These are phyloP conservation scores for Anagyrus pseudococci DNA, from an alignment of 2,888 invertebrate genomes.

Conservation along the genomic window DNA sequence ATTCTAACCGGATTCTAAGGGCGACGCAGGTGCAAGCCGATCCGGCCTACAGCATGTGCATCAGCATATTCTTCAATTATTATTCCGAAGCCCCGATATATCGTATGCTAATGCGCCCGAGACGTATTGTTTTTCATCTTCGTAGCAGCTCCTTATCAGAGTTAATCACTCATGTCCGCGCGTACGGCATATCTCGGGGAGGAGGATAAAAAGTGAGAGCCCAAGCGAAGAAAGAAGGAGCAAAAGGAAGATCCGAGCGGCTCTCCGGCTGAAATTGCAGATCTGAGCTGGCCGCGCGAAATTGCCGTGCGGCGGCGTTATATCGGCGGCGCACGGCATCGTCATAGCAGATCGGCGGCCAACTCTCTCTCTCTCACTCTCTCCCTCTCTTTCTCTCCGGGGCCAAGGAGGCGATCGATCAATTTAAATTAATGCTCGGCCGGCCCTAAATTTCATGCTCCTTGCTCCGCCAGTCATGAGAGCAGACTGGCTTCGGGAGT, in stretches of 20 bases:
- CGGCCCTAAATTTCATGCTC: conserved; percentile 39
- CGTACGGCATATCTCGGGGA: conserved; percentile 7
- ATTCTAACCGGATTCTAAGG: conserved; percentile 19
- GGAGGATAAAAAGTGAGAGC: conserved; percentile 1
- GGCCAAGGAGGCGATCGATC: conserved; percentile 40
- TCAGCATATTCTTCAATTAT: too few relatives aligned
- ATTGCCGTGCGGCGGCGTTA: conserved; percentile 10
- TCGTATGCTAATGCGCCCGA: conserved; percentile 30
- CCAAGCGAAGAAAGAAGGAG: background rate
- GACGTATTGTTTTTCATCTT: conserved; percentile 34
- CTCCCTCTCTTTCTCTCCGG: conserved; percentile 3
- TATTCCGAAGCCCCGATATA: too few relatives aligned
- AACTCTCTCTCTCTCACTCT: background rate
- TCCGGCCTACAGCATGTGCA: too few relatives aligned
- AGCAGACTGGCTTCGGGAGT: background rate
- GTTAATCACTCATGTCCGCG: conserved; percentile 36
- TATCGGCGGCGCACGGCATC: conserved; percentile 18
- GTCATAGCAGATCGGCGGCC: conserved; percentile 32
- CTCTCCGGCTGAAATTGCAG: background rate
- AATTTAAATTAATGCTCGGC: conserved; percentile 42
- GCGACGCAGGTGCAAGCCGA: conserved; percentile 33
- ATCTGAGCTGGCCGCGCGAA: conserved; percentile 1
- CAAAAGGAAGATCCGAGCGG: conserved; percentile 24
- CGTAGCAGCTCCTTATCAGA: conserved; percentile 27
- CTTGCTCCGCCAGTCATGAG: background rate